A percentile compares a stretch with the other conserved stretches of the same genome.
Evolutionary conservation across 2,113 vertebrate genomes (phyloP).

Genomic region (Typhlomys cinereus): DNA sequence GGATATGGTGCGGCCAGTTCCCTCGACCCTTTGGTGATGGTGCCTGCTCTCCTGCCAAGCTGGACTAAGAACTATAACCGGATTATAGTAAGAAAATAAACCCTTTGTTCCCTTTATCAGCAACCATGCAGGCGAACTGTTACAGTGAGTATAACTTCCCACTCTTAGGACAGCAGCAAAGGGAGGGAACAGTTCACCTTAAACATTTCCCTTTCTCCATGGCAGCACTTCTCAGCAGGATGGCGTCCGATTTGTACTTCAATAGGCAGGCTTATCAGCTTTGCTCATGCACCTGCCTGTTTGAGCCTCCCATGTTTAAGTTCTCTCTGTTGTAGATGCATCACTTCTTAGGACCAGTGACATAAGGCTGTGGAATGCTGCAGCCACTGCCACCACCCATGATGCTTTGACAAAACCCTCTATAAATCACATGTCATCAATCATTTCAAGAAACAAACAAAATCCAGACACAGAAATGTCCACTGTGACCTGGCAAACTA

Average conservation of each 20-base stretch:
- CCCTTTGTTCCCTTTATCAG: too few species aligned
- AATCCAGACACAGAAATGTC: neutral
- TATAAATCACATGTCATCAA: neutral
- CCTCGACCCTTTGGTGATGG: too few species aligned
- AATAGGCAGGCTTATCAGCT: neutral
- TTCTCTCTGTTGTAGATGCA: neutral
- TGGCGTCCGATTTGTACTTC: neutral
- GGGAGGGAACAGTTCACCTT: neutral
- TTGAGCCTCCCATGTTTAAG: constrained; percentile 6
- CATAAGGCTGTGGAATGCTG: neutral
- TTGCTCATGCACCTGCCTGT: neutral
- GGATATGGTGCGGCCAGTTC: too few species aligned
- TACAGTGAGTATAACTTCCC: constrained; percentile 30
- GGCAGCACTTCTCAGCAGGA: neutral
- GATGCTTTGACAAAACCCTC: neutral
- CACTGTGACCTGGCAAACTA: neutral
- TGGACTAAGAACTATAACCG: too few species aligned
- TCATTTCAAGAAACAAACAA: neutral
- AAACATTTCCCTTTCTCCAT: neutral
- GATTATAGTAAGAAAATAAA: too few species aligned
- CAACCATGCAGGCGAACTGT: too few species aligned
- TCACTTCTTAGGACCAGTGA: neutral
- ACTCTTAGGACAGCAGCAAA: neutral
- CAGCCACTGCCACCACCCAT: neutral
- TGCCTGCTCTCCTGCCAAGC: too few species aligned